Percentiles rank a stretch among this genome's conserved stretches.
phyloP scores from a whole-genome alignment of 37 sponge, comb jelly and placozoan species.

The Diacarnus erythraeanus region DNA sequence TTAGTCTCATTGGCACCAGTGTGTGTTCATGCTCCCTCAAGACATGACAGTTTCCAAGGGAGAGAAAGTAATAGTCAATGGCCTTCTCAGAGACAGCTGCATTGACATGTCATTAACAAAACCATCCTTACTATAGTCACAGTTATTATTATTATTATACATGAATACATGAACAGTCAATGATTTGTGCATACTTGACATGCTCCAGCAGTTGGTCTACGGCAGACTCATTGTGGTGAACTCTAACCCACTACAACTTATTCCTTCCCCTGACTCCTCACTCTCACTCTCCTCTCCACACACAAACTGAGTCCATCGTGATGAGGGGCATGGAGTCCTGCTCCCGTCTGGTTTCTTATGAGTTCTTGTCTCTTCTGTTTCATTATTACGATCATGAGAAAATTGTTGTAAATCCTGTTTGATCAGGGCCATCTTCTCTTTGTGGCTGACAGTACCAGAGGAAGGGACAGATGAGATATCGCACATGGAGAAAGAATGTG shows the following conservation, averaged over 20 bases:
- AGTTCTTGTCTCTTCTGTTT: neutral
- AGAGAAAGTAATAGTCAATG: constrained; percentile 25
- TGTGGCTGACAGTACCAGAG: neutral
- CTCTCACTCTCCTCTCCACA: constrained; percentile 11
- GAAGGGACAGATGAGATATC: neutral
- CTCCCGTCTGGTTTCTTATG: neutral
- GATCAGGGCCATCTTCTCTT: constrained; percentile 20
- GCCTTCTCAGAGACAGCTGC: constrained; percentile 34
- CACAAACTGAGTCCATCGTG: constrained; percentile 46
- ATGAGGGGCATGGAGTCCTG: constrained; percentile 12
- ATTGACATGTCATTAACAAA: too few relatives aligned
- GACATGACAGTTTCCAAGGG: constrained; percentile 36
- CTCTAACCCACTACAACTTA: neutral
- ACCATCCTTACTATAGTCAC: too few relatives aligned
- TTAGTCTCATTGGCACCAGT: constrained; percentile 54
- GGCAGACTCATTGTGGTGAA: too few relatives aligned
- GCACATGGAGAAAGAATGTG: neutral
- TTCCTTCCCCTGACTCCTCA: constrained; percentile 12
- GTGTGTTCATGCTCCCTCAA: constrained; percentile 50
- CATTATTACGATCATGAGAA: neutral
- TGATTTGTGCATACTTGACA: too few relatives aligned
- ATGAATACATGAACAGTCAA: too few relatives aligned
- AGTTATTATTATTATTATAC: neutral
- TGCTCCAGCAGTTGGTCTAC: too few relatives aligned
- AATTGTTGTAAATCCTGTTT: constrained; percentile 24